These are phyloP conservation scores for Enteromius unitaeniatus DNA, from an alignment of 2,797 vertebrate genomes.

Conservation along the genomic window DNA sequence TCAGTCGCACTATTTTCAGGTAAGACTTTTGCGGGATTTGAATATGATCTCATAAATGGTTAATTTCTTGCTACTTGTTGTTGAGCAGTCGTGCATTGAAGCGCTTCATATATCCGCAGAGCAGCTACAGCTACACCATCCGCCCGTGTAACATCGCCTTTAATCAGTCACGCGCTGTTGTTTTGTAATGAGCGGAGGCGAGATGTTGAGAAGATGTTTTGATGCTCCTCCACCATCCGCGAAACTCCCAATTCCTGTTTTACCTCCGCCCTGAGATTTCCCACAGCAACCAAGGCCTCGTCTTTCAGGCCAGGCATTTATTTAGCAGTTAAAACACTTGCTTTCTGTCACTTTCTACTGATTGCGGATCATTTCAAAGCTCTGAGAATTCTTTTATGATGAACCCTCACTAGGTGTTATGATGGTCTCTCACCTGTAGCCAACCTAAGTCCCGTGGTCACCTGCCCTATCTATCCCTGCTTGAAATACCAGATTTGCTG, in stretches of 20 bases:
- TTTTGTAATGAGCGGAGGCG: slow-evolving; percentile 11
- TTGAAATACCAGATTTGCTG: neutral
- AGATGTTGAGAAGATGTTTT: slow-evolving; percentile 33
- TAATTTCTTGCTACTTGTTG: slow-evolving; percentile 72
- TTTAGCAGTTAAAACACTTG: slow-evolving; percentile 17
- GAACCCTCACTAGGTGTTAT: too few species aligned
- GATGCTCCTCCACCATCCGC: slow-evolving; percentile 13
- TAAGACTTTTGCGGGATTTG: slow-evolving; percentile 62
- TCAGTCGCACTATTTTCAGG: slow-evolving; percentile 83
- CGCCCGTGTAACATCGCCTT: slow-evolving; percentile 1
- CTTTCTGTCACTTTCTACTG: neutral
- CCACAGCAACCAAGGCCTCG: slow-evolving; percentile 59
- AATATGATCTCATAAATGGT: slow-evolving; percentile 29
- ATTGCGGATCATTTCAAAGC: neutral
- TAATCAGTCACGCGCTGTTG: slow-evolving; percentile 11
- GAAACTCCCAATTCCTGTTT: slow-evolving; percentile 35
- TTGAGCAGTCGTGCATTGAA: slow-evolving; percentile 65
- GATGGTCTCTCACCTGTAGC: slow-evolving; percentile 75
- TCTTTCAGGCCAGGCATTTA: slow-evolving; percentile 6
- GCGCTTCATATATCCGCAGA: slow-evolving; percentile 60
- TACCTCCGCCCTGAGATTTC: slow-evolving; percentile 43
- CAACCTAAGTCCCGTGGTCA: slow-evolving; percentile 20
- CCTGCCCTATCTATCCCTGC: neutral
- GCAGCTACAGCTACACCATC: slow-evolving; percentile 51
- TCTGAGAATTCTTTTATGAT: neutral